A percentile compares a stretch with the other conserved stretches of the same genome.
phyloP scores from a whole-genome alignment of 2,797 vertebrate genomes.

The Spinus olivaceus region DNA sequence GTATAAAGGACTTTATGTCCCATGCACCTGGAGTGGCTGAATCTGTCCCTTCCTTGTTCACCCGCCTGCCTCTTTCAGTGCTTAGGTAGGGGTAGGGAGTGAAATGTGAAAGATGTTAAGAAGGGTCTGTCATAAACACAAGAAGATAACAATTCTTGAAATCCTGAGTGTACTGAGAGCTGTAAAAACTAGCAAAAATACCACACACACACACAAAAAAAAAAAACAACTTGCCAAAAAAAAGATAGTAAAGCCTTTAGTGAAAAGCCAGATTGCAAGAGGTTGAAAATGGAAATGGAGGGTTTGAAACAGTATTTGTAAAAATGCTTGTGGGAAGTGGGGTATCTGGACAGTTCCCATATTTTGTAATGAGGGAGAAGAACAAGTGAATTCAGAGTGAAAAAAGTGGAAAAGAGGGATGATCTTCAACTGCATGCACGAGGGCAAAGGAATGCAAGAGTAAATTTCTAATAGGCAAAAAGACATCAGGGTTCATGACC shows the following conservation, averaged over 20 bases:
- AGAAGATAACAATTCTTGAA: background rate
- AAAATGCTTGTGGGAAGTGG: background rate
- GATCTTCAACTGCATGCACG: background rate
- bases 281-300: background rate
- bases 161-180: background rate
- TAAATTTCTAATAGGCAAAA: background rate
- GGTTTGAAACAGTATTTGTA: background rate
- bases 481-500: background rate
- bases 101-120: background rate
- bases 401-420: background rate
- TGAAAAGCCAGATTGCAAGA: background rate
- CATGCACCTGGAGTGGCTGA: rapidly evolving
- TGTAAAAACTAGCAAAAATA: background rate
- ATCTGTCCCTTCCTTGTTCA: background rate
- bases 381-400: background rate
- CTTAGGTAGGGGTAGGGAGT: background rate
- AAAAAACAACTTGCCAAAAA: background rate
- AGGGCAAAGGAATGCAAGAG: background rate
- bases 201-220: background rate
- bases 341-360: background rate
- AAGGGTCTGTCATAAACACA: background rate
- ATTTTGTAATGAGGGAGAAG: background rate
- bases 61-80: background rate
- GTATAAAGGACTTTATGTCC: background rate
- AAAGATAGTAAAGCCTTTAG: background rate